Conservation (phyloP, 2,797 vertebrate genomes). For the Taeniopygia guttata region DNA sequence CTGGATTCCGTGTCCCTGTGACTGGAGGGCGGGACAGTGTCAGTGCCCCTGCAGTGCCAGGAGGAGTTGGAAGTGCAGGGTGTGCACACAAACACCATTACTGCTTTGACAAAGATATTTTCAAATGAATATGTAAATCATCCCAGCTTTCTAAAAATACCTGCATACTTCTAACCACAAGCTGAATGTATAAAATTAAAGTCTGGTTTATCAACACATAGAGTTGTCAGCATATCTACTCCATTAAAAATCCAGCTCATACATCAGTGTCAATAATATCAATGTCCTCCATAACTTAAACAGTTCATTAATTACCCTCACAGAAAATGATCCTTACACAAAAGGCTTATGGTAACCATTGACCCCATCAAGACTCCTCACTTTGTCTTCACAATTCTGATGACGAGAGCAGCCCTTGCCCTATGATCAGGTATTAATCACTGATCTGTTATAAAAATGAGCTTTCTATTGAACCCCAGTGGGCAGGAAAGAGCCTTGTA, state of each 20-base stretch:
- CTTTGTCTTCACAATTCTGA: neutral
- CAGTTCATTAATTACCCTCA: constrained; percentile 1
- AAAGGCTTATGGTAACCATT: neutral
- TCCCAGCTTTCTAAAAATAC: neutral
- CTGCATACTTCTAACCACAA: neutral
- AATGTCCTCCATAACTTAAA: neutral
- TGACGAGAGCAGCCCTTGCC: neutral
- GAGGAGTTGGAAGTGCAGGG: neutral
- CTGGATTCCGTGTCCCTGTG: neutral
- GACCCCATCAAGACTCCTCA: neutral
- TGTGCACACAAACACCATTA: neutral
- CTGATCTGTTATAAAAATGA: neutral
- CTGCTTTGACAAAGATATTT: neutral
- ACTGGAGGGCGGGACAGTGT: neutral
- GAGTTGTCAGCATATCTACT: constrained; percentile 1
- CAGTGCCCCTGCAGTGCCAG: neutral
- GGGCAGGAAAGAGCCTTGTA: neutral
- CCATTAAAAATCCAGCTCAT: neutral
- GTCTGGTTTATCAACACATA: neutral
- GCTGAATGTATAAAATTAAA: neutral
- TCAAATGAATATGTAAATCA: neutral
- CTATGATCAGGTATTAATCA: neutral
- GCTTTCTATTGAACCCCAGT: neutral
- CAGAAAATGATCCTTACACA: neutral
- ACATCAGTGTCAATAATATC: neutral